Evolutionary conservation across 92 coral and sea anemone species (phyloP).

Genomic region (Phenganax subtilis): DNA sequence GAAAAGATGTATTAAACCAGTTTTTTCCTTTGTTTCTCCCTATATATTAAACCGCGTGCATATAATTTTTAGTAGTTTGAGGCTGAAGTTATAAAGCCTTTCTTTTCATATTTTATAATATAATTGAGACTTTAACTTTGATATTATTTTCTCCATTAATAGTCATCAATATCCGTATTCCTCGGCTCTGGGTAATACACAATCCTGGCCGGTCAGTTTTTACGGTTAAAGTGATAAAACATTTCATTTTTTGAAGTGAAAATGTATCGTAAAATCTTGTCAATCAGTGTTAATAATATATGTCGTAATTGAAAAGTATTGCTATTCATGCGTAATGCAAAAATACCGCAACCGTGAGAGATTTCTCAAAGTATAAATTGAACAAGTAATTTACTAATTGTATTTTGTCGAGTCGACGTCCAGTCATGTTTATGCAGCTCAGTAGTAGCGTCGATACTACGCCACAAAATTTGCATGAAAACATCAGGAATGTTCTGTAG

Average conservation of each 20-base stretch:
- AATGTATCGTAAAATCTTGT: slow-evolving; percentile 25
- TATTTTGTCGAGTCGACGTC: slow-evolving; percentile 17
- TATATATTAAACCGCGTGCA: too few relatives aligned
- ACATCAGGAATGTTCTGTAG: neutral
- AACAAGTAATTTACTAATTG: slow-evolving; percentile 34
- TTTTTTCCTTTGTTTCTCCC: too few relatives aligned
- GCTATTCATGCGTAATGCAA: slow-evolving; percentile 37
- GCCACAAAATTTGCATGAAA: slow-evolving; percentile 20
- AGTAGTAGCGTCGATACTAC: neutral
- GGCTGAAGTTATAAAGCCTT: too few relatives aligned
- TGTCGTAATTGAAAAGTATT: slow-evolving; percentile 39
- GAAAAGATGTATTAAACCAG: too few relatives aligned
- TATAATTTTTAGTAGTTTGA: too few relatives aligned
- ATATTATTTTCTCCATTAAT: too few relatives aligned
- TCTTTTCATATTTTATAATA: too few relatives aligned
- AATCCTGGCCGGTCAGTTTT: too few relatives aligned
- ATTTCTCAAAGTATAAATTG: slow-evolving; percentile 21
- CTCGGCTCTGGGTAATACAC: too few relatives aligned
- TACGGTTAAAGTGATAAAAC: too few relatives aligned
- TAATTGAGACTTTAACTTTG: too few relatives aligned
- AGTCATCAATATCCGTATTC: too few relatives aligned
- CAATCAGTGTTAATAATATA: slow-evolving; percentile 22
- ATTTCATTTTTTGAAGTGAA: neutral
- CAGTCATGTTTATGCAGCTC: slow-evolving; percentile 10
- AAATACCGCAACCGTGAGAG: slow-evolving; percentile 28